A percentile compares a stretch with the other conserved stretches of the same genome.
Conservation (phyloP, 2,888 invertebrate species). For the Eremobia ochroleuca region DNA sequence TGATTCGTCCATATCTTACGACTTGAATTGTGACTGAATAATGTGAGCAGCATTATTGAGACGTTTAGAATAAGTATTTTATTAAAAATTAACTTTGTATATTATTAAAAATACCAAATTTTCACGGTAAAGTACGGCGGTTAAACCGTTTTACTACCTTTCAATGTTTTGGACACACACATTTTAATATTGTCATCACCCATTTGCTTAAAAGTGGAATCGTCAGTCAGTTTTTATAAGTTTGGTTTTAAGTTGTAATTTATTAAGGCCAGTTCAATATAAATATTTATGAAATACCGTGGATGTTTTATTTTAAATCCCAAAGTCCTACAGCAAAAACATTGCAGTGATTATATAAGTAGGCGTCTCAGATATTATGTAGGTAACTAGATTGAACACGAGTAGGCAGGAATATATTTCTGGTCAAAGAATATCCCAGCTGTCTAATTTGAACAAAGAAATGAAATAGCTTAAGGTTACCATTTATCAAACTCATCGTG, state of each 20-base stretch:
- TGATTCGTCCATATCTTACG: constrained; percentile 72
- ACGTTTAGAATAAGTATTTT: constrained; percentile 59
- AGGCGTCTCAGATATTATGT: not conserved
- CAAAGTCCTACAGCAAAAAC: not conserved
- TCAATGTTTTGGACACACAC: constrained; percentile 53
- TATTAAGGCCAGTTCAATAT: constrained; percentile 87
- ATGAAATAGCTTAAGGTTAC: not conserved
- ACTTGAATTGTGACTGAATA: constrained; percentile 72
- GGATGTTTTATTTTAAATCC: constrained; percentile 61
- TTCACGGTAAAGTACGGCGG: constrained; percentile 69
- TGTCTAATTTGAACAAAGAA: not conserved
- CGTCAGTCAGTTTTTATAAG: constrained; percentile 78
- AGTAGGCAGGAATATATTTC: not conserved
- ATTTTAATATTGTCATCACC: constrained; percentile 49
- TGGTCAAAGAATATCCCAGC: not conserved
- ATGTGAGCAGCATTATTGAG: constrained; percentile 71
- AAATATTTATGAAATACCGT: constrained; percentile 80
- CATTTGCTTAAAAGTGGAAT: constrained; percentile 63
- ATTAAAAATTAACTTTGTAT: constrained; percentile 45
- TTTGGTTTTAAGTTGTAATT: constrained; percentile 80
- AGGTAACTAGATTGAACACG: not conserved
- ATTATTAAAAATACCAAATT: constrained; percentile 64
- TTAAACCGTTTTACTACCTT: constrained; percentile 74
- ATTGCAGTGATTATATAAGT: constrained; percentile 5
- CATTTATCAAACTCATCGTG: not conserved